Base-by-base conservation (phyloP, 2,888 invertebrate genomes). In the Apoderus coryli region DNA sequence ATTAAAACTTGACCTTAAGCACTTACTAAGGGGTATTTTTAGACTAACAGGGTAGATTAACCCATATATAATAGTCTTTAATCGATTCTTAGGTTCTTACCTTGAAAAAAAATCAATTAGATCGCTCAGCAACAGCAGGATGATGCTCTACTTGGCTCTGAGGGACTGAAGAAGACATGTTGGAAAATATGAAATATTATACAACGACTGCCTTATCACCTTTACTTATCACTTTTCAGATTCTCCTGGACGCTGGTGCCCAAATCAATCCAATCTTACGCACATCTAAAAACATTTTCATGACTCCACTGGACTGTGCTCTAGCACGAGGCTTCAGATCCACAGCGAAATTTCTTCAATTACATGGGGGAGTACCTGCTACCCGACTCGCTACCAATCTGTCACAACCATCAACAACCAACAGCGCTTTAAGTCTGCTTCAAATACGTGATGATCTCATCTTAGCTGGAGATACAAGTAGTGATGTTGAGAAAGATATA, bases 291-390 rank as follows among this genome's bases (percentile, higher is more conserved):
- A 88, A 89, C 36, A 71, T 78, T 37, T 71, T 81, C 29, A 71
- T 90, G 62, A 92, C 93, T 0, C 88, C 93, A 0, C 61, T 92
- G 43, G 93, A 95, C 54, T 86, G 89, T 39, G 89, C 93, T 1
- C 64, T 90, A 4, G 77, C 77, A 46, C 72, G 82, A 35, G 88
- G 86, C 0, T 79, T 85, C 53, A 68, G 85, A 32, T 85, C 89
- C 2, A 86, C 88, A 29, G 93, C 92, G 14, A 92, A 93, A 57
- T 85, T 85, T 54, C 64, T 93, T 26, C 88, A 89, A 56, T 72
- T 88, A 49, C 82, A 89, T 47, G 89, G 90, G 4, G 90, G 88
- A 1, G 65, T 80, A 19, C 85, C 89, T 1, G 79, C 86, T 3
- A 70, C 66, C 29, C 74, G 80, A 47, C 57, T 84, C 26, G 54